Percentiles rank a stretch among this genome's conserved stretches.
phyloP scores from a whole-genome alignment of 2,113 vertebrate genomes.

The Cololabis saira region DNA sequence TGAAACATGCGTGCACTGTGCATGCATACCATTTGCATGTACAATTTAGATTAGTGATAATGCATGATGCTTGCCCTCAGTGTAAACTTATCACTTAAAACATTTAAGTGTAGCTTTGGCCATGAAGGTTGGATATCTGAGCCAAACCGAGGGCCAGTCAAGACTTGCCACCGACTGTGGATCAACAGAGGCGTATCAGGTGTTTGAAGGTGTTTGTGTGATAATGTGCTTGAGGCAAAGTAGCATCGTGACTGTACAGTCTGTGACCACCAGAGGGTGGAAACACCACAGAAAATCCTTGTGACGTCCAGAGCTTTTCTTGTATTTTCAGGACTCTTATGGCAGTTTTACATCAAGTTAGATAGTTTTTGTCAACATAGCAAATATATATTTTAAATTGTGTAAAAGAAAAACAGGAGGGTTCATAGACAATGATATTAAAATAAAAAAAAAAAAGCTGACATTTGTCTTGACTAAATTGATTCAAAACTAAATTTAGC shows the following conservation, averaged over 20 bases:
- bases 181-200: constrained; percentile 17
- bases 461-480: background rate
- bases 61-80: constrained; percentile 30
- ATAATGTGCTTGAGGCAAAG: background rate
- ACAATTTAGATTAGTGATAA: constrained; percentile 54
- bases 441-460: too few relatives aligned
- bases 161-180: constrained; percentile 29
- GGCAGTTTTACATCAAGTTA: too few relatives aligned
- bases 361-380: background rate
- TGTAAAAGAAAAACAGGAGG: background rate
- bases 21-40: constrained; percentile 40
- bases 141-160: constrained; percentile 35
- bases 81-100: constrained; percentile 53
- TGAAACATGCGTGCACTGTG: constrained; percentile 35
- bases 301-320: background rate
- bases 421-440: too few relatives aligned
- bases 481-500: background rate
- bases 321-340: background rate
- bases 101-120: constrained; percentile 34
- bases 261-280: constrained; percentile 55
- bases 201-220: constrained; percentile 13
- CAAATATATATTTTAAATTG: too few relatives aligned
- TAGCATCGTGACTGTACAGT: background rate
- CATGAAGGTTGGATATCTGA: constrained; percentile 47
- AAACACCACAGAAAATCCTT: constrained; percentile 3